Percentiles rank a stretch among this genome's conserved stretches.
These are phyloP conservation scores for Acanthurus tractus DNA, from an alignment of 2,797 vertebrate genomes.

Conservation along the genomic window DNA sequence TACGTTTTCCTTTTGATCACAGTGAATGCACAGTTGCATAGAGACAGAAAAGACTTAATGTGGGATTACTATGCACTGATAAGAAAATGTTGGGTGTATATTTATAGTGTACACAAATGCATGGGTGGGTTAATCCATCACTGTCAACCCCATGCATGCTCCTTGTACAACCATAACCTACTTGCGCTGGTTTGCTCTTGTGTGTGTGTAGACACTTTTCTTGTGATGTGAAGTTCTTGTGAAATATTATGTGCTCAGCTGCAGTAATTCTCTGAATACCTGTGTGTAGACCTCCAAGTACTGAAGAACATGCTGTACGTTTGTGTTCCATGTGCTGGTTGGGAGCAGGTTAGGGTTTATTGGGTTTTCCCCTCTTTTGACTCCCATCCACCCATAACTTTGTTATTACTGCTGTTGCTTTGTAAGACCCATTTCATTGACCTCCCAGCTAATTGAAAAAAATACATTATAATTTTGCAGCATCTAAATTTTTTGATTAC, in stretches of 20 bases:
- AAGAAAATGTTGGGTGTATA: slow-evolving; percentile 26
- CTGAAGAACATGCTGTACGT: slow-evolving; percentile 8
- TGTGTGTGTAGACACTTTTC: slow-evolving; percentile 24
- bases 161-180: slow-evolving; percentile 26
- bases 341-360: slow-evolving; percentile 20
- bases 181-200: slow-evolving; percentile 58
- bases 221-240: slow-evolving; percentile 40
- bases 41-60: slow-evolving; percentile 31
- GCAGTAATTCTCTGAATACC: slow-evolving; percentile 30
- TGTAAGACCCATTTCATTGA: not conserved
- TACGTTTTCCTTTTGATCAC: slow-evolving; percentile 39
- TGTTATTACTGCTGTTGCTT: not conserved
- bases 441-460: not conserved
- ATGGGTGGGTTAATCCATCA: slow-evolving; percentile 60
- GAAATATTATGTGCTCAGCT: slow-evolving; percentile 33
- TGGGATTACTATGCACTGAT: slow-evolving; percentile 37
- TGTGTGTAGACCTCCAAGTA: slow-evolving; percentile 18
- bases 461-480: slow-evolving; percentile 6
- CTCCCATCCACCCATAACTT: slow-evolving; percentile 5
- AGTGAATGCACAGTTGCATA: slow-evolving; percentile 21
- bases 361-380: slow-evolving; percentile 4
- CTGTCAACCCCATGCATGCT: slow-evolving; percentile 48
- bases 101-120: slow-evolving; percentile 55
- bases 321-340: slow-evolving; percentile 30
- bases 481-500: not conserved